Conservation (phyloP, 92 coral and sea anemone genomes). For the Parazoanthus atlanticus region DNA sequence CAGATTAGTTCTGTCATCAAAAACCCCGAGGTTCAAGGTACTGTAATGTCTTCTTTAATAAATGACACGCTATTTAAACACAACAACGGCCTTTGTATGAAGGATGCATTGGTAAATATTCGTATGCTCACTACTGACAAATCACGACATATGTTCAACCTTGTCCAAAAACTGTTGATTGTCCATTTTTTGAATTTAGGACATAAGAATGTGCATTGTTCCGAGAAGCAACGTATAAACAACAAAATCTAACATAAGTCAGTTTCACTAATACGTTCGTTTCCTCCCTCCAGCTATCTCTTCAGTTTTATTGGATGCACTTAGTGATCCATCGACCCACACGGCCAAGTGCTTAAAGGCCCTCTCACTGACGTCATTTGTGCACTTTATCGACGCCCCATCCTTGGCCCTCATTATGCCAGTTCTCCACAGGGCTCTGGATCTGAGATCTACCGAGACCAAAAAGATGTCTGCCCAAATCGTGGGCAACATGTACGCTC, state of each 20-base stretch:
- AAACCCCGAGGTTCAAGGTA: constrained; percentile 97
- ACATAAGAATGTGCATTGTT: no score
- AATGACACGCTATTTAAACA: no score
- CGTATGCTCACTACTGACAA: no score
- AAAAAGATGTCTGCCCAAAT: constrained; percentile 99
- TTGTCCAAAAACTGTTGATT: no score
- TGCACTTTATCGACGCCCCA: constrained; percentile 96
- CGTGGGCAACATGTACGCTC: constrained; percentile 96
- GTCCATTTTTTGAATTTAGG: no score
- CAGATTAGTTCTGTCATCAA: constrained; percentile 96
- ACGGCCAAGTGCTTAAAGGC: constrained; percentile 92
- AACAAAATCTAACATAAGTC: no score
- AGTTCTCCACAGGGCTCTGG: constrained; percentile 92
- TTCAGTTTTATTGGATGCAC: constrained; percentile 91
- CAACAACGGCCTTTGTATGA: no score
- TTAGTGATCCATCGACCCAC: constrained; percentile 91
- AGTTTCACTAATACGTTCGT: not conserved
- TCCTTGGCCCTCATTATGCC: constrained; percentile 99
- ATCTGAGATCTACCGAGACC: constrained; percentile 92
- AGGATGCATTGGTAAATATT: no score
- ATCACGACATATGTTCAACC: no score
- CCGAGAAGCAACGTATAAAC: no score
- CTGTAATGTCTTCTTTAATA: not conserved
- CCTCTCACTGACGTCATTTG: constrained; percentile 90
- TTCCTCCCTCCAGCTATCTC: constrained; percentile 81